Percentiles rank a stretch among this genome's conserved stretches.
Conservation (phyloP, 2,113 vertebrate species). For the Odontesthes bonariensis region DNA sequence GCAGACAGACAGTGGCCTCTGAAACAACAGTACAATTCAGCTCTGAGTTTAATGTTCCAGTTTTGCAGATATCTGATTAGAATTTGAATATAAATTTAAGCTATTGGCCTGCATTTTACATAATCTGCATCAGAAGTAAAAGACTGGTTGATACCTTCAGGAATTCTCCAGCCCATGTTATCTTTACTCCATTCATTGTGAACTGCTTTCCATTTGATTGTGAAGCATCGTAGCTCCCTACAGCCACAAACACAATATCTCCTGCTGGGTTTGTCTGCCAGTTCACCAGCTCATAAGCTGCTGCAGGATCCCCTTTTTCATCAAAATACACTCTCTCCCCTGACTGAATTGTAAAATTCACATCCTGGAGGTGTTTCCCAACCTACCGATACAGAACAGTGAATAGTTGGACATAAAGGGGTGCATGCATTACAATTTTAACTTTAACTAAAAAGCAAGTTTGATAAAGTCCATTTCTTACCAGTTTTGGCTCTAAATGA, state of each 20-base stretch:
- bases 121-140: no score
- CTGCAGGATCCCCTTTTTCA: slow-evolving; percentile 78
- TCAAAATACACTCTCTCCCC: slow-evolving; percentile 81
- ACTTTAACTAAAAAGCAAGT: not conserved
- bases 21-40: slow-evolving; percentile 31
- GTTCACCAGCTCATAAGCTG: slow-evolving; percentile 83
- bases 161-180: slow-evolving; percentile 73
- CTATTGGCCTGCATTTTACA: no score
- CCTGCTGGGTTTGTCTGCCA: slow-evolving; percentile 80
- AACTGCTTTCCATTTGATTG: slow-evolving; percentile 73
- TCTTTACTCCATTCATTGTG: slow-evolving; percentile 69
- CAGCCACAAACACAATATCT: slow-evolving; percentile 69
- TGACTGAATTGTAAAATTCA: slow-evolving; percentile 77
- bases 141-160: slow-evolving; percentile 42
- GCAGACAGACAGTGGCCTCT: slow-evolving; percentile 83
- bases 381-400: slow-evolving; percentile 57
- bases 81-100: no score
- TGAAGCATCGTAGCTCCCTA: slow-evolving; percentile 81
- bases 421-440: not conserved
- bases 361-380: slow-evolving; percentile 67
- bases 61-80: no score
- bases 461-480: slow-evolving; percentile 18
- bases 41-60: no score
- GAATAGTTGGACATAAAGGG: not conserved
- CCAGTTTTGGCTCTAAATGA: slow-evolving; percentile 58